Base-by-base conservation (phyloP, 2,888 invertebrate species). In the Criorhina ranunculi region DNA sequence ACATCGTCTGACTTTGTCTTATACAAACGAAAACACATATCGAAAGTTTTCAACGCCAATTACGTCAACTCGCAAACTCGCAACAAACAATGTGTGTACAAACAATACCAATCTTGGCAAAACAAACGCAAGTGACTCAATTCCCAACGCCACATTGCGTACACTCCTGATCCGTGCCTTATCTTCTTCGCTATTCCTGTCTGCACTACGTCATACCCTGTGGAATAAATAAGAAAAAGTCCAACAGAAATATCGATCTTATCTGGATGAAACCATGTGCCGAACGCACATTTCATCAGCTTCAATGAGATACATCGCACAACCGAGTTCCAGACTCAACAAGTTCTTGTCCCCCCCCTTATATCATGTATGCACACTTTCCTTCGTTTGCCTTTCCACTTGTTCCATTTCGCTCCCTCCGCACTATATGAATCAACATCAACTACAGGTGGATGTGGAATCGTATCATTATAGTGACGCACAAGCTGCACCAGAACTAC, bases 401-500 rank as follows among this genome's bases (percentile, higher is more conserved):
- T 78, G 70, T 72, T 66, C 60, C 57, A 49, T 33, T 77, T 51
- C 8, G 24, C 8, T 40, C 60, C 53, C 29, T 35, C 8, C 51
- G 33, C 12, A 73, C 40, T 31, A 37, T 11, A 46, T 35, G 49
- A 42, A 73, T 59, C 66, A 78, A 73, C 73, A 70, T 55, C 67
- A 35, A 85, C 85, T 85, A 80, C 85, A 85, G 80, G 85, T 85
- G 85, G 80, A 85, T 85, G 51, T 53, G 59, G 57, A 42, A 42
- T 69, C 29, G 55, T 11, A 44, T 73, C 60, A 42, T 42, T 46
- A 44, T 49, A 29, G 44, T 49, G 64, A 70, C 70, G 75, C 69
- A 80, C 64, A 57, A 59, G 79, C 42, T 73, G 67, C 51, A 40
- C 35, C 51, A 42, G 31, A 72, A 66, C 51, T 29, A 69, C 70